Conservation (phyloP, 2,888 invertebrate species). For the Thecophora atra region DNA sequence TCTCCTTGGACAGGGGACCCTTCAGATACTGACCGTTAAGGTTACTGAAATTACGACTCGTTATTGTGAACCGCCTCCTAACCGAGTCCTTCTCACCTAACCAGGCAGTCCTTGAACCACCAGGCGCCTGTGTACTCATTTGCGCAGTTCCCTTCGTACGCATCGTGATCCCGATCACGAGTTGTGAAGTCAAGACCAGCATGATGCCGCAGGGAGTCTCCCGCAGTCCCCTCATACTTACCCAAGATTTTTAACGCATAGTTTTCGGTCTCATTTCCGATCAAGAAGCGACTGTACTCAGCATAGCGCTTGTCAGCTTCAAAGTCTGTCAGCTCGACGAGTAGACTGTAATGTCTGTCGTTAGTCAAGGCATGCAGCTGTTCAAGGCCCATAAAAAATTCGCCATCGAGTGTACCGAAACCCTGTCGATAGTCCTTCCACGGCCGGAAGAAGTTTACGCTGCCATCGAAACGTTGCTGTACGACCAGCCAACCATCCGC, state of each 20-base stretch:
- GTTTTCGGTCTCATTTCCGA: not conserved
- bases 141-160: not conserved
- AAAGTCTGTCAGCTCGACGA: not conserved
- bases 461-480: not conserved
- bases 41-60: conserved; percentile 4
- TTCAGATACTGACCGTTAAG: conserved; percentile 15
- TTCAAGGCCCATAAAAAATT: not conserved
- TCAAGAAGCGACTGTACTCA: not conserved
- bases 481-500: not conserved
- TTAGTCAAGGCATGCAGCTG: not conserved
- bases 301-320: not conserved
- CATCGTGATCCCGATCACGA: not conserved
- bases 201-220: not conserved
- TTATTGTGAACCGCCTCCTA: no score
- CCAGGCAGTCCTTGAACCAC: conserved; percentile 5
- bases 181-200: not conserved
- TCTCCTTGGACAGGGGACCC: not conserved
- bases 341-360: not conserved
- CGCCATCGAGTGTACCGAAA: not conserved
- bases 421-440: not conserved
- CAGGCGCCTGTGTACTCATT: not conserved
- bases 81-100: no score
- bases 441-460: not conserved
- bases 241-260: not conserved
- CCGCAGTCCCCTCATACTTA: not conserved